phyloP scores from a whole-genome alignment of 1,140 invertebrate genomes.

The Cyrtorhinus lividipennis region DNA sequence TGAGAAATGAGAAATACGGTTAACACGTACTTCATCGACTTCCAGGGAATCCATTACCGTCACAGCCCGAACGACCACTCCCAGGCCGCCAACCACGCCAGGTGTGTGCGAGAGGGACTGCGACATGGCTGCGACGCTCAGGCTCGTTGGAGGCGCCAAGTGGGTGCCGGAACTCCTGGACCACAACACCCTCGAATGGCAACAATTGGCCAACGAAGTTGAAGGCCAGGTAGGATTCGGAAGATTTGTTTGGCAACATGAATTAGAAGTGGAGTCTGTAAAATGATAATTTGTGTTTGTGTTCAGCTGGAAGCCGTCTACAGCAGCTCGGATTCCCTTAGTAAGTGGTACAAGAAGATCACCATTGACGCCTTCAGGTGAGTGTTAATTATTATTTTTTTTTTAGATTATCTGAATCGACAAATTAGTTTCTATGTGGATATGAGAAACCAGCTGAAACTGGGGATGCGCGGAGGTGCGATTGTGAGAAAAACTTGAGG shows the following conservation, averaged over 20 bases:
- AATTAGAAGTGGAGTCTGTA: neutral
- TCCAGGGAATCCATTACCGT: conserved; percentile 45
- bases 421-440: too few relatives aligned
- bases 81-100: conserved; percentile 59
- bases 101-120: conserved; percentile 59
- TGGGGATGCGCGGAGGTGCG: too few relatives aligned
- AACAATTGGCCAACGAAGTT: conserved; percentile 61
- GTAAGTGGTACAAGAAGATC: conserved; percentile 69
- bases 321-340: conserved; percentile 51
- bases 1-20: too few relatives aligned
- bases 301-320: conserved; percentile 69
- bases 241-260: neutral
- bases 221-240: conserved; percentile 46
- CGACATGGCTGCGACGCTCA: conserved; percentile 67
- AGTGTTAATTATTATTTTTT: too few relatives aligned
- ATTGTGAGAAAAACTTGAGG: too few relatives aligned
- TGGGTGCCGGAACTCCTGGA: conserved; percentile 76
- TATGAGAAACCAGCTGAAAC: too few relatives aligned
- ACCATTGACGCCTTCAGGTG: conserved; percentile 73
- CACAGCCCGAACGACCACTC: conserved; percentile 57
- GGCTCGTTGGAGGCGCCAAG: conserved; percentile 58
- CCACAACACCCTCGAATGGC: conserved; percentile 72
- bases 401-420: too few relatives aligned
- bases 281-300: neutral
- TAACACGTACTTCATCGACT: neutral